Base-by-base conservation (phyloP, 2,797 vertebrate species). In the Anguilla obscura region DNA sequence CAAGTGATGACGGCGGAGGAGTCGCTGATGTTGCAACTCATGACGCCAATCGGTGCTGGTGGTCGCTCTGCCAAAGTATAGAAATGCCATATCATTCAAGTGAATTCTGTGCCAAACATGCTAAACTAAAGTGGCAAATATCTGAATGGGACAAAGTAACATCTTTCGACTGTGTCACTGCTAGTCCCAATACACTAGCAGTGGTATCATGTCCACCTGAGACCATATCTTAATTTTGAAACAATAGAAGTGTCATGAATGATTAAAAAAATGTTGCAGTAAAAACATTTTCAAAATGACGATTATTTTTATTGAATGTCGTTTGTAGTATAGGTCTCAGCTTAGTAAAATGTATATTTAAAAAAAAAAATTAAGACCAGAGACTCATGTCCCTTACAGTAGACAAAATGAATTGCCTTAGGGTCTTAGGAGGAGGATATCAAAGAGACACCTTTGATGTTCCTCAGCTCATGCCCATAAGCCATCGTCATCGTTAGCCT, bases 1-100 rank as follows among this genome's bases (percentile, higher is more conserved):
- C 97, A 98, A 86, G 95, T 96, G 86, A 98, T 91, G 89, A 96
- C 84, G 33, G 96, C 96, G 0, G 97, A 96, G 6, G 96, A 95
- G 90, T 98, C 97, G 0, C 95, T 97, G 89, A 97, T 92, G 71
- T 98, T 97, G 90, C 93, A 95, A 91, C 95, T 94, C 90, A 93
- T 96, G 93, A 98, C 92, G 84, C 96, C 95, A 90, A 93, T 92
- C 0, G 97, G 97, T 85, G 97, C 94, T 71, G 97, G 96, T 89
- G 97, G 97, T 30, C 93, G 90, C 93, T 94, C 97, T 98, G 89
- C 85, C 82, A 89, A 89, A 18, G 92, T 87, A 91, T 33, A 90
- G 85, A 82, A 82, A 82, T 50, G 10, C 21, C 6, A 9, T 7
- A 9, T 50, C 1, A 50, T 82, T 48, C 50, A 9, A 82, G 79